Evolutionary conservation across 2,797 vertebrate species (phyloP).

Genomic region (Spheniscus humboldti): DNA sequence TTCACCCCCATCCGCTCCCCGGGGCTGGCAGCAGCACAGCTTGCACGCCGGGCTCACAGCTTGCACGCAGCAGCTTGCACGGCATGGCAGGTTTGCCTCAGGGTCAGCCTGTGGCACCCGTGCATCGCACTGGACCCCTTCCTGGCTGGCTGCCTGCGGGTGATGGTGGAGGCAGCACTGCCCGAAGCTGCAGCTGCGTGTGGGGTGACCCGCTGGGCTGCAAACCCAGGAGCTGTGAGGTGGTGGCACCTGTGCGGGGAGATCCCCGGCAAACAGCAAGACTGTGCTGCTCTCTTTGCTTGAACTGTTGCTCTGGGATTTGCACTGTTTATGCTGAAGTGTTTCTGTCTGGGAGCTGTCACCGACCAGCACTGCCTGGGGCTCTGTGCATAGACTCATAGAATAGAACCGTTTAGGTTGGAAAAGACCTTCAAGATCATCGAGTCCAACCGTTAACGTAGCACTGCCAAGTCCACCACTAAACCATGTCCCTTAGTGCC

Average conservation of each 20-base stretch:
- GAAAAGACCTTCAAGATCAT: too few species aligned
- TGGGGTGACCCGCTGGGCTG: accelerated
- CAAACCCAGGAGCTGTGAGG: neutral
- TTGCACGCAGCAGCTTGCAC: neutral
- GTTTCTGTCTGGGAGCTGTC: neutral
- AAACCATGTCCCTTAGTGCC: too few species aligned
- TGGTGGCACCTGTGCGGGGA: neutral
- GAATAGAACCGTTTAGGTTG: too few species aligned
- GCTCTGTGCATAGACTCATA: neutral
- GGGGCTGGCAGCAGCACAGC: neutral
- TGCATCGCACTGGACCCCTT: neutral
- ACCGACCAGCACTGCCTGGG: neutral
- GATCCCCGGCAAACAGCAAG: too few species aligned
- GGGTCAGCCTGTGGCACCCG: neutral
- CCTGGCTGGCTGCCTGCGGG: neutral
- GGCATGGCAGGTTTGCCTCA: neutral
- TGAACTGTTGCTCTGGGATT: neutral
- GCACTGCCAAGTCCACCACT: too few species aligned
- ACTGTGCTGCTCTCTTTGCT: neutral
- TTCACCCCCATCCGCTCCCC: accelerated
- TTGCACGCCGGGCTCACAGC: neutral
- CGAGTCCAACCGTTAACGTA: too few species aligned
- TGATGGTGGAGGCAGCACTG: neutral
- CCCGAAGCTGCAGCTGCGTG: neutral
- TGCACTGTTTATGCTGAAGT: too few species aligned